These are phyloP conservation scores for Euplagia quadripunctaria DNA, from an alignment of 2,888 invertebrate species.

Conservation along the genomic window DNA sequence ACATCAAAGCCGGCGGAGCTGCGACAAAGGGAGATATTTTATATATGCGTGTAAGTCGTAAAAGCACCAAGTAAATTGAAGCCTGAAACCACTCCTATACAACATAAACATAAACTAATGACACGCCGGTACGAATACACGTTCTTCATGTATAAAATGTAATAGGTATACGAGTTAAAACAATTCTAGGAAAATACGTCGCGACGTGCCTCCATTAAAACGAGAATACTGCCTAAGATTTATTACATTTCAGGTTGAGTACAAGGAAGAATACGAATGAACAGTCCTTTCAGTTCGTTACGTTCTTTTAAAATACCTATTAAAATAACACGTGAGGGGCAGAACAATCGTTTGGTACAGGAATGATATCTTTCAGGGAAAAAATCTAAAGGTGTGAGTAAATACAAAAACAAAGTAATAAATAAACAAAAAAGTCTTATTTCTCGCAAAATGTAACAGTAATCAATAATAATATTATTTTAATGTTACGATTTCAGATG, in stretches of 20 bases:
- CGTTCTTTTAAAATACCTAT: neutral
- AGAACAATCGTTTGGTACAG: neutral
- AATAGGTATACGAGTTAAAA: constrained; percentile 7
- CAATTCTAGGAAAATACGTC: neutral
- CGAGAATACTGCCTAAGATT: constrained; percentile 6
- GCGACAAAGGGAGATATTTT: no score
- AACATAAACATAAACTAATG: neutral
- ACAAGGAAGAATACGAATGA: neutral
- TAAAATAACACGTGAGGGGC: neutral
- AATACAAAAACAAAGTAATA: neutral
- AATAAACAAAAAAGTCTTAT: neutral
- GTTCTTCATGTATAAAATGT: constrained; percentile 5
- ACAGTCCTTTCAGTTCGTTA: neutral
- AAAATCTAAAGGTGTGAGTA: neutral
- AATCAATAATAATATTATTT: no score
- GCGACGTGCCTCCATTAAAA: constrained; percentile 5
- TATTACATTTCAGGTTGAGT: neutral
- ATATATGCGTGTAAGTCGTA: neutral
- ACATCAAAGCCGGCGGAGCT: no score
- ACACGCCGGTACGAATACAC: neutral
- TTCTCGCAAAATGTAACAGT: no score
- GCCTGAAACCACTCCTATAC: neutral
- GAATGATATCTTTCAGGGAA: neutral
- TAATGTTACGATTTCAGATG: no score
- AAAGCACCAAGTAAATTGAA: neutral